phyloP scores from a whole-genome alignment of 2,888 invertebrate genomes.

The Latrodectus elegans region DNA sequence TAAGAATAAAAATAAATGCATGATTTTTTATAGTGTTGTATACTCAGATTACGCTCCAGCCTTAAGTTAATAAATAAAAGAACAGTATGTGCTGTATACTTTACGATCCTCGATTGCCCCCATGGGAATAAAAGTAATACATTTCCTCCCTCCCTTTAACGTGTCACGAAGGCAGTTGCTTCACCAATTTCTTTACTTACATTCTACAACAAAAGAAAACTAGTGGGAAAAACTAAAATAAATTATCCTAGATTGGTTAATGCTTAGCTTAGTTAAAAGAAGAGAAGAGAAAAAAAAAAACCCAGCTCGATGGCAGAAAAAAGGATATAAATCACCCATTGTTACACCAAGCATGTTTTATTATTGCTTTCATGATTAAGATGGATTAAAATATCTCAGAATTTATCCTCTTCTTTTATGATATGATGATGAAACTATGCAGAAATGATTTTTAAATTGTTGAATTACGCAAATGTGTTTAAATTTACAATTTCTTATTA shows the following conservation, averaged over 20 bases:
- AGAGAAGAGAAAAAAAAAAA: too few species aligned
- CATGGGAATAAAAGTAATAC: conserved; percentile 32
- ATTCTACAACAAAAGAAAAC: conserved; percentile 1
- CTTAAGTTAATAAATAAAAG: conserved; percentile 41
- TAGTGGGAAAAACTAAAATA: conserved; percentile 13
- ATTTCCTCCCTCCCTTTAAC: conserved; percentile 36
- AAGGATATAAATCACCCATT: too few species aligned
- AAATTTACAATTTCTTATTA: background rate
- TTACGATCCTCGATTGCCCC: conserved; percentile 30
- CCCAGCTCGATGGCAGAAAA: too few species aligned
- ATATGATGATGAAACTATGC: background rate
- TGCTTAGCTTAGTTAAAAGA: background rate
- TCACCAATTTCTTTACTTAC: conserved; percentile 9
- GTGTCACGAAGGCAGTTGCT: conserved; percentile 34
- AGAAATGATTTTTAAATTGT: background rate
- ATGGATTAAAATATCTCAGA: too few species aligned
- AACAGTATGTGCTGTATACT: conserved; percentile 14
- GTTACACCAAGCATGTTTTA: too few species aligned
- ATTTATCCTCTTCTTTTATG: too few species aligned
- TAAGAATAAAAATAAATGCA: too few species aligned
- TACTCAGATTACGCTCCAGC: conserved; percentile 29
- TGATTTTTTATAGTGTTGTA: too few species aligned
- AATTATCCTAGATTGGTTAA: conserved; percentile 10
- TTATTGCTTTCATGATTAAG: too few species aligned
- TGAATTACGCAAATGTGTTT: background rate